A percentile compares a stretch with the other conserved stretches of the same genome.
phyloP scores from a whole-genome alignment of 2,888 invertebrate genomes.

The Hoplodrina ambigua region DNA sequence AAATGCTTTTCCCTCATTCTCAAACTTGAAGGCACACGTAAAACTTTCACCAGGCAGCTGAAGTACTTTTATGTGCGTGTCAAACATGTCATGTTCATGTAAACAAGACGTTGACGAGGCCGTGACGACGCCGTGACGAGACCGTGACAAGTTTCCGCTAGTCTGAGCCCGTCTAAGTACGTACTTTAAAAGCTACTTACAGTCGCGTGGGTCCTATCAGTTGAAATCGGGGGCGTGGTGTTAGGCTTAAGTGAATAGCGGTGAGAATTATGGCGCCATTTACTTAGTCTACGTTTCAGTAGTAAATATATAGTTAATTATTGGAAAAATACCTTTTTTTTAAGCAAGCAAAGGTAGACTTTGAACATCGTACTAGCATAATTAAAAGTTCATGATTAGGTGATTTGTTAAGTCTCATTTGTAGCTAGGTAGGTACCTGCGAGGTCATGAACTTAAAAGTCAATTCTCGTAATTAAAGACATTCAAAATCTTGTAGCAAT shows the following conservation, averaged over 20 bases:
- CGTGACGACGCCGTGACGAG: slow-evolving; percentile 47
- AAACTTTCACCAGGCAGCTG: slow-evolving; percentile 28
- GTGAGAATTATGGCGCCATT: too few relatives aligned
- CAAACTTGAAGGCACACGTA: neutral
- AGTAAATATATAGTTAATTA: too few relatives aligned
- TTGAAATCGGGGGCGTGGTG: slow-evolving; percentile 42
- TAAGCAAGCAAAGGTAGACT: too few relatives aligned
- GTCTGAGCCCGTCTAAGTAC: slow-evolving; percentile 59
- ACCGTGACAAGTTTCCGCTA: slow-evolving; percentile 49
- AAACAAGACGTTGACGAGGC: slow-evolving; percentile 56
- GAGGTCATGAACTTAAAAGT: too few relatives aligned
- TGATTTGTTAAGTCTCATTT: too few relatives aligned
- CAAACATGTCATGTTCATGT: slow-evolving; percentile 56
- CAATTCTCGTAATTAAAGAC: too few relatives aligned
- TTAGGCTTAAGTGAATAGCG: slow-evolving; percentile 13
- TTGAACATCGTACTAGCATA: too few relatives aligned
- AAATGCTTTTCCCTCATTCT: neutral
- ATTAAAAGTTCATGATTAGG: too few relatives aligned
- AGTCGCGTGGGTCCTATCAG: slow-evolving; percentile 60
- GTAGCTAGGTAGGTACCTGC: too few relatives aligned
- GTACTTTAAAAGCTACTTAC: slow-evolving; percentile 60
- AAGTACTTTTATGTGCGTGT: slow-evolving; percentile 38
- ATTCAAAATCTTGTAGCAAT: too few relatives aligned
- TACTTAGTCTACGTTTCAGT: too few relatives aligned
- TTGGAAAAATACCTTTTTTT: too few relatives aligned